Conservation (phyloP, 2,113 vertebrate species). For the Sus scrofa region DNA sequence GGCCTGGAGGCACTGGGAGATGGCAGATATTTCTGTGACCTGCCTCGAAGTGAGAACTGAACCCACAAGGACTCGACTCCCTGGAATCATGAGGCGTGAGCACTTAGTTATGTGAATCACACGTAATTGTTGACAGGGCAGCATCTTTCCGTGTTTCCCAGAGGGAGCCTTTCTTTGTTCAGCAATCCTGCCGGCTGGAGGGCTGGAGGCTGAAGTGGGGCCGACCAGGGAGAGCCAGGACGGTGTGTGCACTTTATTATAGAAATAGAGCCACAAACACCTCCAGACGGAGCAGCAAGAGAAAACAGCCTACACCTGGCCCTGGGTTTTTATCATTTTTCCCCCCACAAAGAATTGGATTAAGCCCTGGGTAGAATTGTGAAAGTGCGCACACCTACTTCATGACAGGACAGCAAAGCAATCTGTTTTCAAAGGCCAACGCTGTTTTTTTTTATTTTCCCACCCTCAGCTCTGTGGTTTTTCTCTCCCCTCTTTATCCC, state of each 20-base stretch:
- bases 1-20: neutral
- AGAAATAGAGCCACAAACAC: conserved; percentile 12
- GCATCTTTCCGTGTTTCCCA: neutral
- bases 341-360: conserved; percentile 13
- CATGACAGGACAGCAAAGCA: conserved; percentile 49
- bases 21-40: neutral
- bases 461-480: neutral
- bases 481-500: conserved; percentile 67
- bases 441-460: neutral
- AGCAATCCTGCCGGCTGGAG: neutral
- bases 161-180: neutral
- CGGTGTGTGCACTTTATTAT: neutral
- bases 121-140: conserved; percentile 37
- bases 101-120: neutral
- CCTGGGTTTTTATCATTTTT: conserved; percentile 22
- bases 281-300: neutral
- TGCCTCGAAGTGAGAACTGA: neutral
- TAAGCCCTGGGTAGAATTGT: neutral
- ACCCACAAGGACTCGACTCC: neutral
- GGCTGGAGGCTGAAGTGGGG: neutral
- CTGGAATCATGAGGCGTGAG: neutral
- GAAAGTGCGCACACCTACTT: conserved; percentile 1
- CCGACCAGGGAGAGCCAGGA: neutral
- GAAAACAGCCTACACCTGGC: conserved; percentile 58
- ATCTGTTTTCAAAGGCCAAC: conserved; percentile 75